phyloP scores from a whole-genome alignment of 2,113 vertebrate genomes.

The Collichthys lucidus region DNA sequence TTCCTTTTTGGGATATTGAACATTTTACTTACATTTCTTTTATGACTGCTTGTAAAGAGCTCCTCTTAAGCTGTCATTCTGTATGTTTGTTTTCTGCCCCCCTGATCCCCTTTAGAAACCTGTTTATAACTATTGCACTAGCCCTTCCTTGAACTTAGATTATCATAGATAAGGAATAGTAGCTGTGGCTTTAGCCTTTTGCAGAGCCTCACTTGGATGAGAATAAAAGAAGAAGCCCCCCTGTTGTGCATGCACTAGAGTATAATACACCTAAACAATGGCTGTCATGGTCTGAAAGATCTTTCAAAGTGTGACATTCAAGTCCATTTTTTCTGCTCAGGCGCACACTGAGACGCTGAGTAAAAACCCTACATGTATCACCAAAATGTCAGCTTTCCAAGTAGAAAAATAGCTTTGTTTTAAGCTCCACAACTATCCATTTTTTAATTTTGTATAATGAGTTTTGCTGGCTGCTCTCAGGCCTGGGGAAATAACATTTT shows the following conservation, averaged over 20 bases:
- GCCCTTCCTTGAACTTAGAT: not conserved
- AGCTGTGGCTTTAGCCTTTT: not conserved
- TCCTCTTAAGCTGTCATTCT: not conserved
- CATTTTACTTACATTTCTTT: not conserved
- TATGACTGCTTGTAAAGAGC: not conserved
- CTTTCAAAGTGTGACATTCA: conserved; percentile 48
- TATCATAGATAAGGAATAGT: not conserved
- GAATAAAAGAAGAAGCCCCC: not conserved
- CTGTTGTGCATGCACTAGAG: not conserved
- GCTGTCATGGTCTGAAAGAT: conserved; percentile 17
- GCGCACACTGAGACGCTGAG: conserved; percentile 11
- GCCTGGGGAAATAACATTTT: not conserved
- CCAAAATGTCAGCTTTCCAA: conserved; percentile 42
- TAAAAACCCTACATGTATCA: conserved; percentile 11
- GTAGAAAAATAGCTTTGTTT: conserved; percentile 27
- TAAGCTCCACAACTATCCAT: conserved; percentile 33
- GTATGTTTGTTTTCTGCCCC: not conserved
- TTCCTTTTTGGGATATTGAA: not conserved
- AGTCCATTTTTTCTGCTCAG: conserved; percentile 17
- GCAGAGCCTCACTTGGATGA: not conserved
- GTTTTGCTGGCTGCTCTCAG: conserved; percentile 2
- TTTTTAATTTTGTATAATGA: conserved; percentile 26
- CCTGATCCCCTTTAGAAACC: not conserved
- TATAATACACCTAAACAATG: conserved; percentile 21
- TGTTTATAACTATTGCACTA: not conserved